Evolutionary conservation across 2,797 vertebrate genomes (phyloP).

Genomic region (Hypotaenidia okinawae): DNA sequence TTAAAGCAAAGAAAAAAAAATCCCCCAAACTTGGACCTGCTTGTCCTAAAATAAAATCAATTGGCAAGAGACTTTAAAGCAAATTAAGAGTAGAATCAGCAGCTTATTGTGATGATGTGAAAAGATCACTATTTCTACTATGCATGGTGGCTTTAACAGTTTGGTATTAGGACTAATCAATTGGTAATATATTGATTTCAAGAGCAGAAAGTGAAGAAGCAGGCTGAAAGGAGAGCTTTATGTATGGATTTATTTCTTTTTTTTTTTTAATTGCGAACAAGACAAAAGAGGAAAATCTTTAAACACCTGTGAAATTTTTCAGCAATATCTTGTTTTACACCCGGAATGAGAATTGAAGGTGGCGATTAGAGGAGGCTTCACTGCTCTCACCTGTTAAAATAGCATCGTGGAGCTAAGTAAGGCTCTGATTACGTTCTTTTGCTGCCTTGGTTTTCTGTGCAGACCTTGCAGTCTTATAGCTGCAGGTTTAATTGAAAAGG

Average conservation of each 20-base stretch:
- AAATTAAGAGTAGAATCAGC: neutral
- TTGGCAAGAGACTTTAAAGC: neutral
- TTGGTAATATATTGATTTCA: neutral
- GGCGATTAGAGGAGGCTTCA: neutral
- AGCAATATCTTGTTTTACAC: neutral
- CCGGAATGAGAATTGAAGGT: neutral
- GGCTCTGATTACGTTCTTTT: neutral
- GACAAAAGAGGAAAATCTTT: neutral
- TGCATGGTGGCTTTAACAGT: neutral
- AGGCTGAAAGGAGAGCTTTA: neutral
- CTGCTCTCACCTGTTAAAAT: neutral
- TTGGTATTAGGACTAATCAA: neutral
- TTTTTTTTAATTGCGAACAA: neutral
- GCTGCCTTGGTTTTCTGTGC: neutral
- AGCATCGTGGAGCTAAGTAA: neutral
- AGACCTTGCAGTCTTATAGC: neutral
- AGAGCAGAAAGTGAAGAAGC: neutral
- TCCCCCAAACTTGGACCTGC: neutral
- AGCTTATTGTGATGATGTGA: neutral
- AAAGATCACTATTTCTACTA: neutral
- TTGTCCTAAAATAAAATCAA: neutral
- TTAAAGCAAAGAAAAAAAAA: neutral
- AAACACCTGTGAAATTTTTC: neutral
- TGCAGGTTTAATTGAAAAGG: neutral
- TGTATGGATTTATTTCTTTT: neutral